Base-by-base conservation (phyloP, 2,797 vertebrate species). In the Chlorospingus semifuscus region DNA sequence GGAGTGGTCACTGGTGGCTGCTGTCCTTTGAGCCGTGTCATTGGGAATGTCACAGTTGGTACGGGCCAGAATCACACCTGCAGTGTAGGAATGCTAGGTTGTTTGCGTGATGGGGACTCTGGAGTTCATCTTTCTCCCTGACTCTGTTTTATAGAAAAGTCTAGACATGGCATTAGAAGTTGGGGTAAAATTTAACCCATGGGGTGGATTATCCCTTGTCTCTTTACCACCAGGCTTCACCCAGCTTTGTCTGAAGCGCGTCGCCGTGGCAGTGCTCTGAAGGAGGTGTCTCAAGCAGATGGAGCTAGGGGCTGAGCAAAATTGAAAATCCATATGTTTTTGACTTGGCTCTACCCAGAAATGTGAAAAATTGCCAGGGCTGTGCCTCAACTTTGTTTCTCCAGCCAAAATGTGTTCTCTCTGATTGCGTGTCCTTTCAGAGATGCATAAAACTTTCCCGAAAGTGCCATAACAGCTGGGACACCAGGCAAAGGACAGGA, bases 21-120 rank as follows among this genome's bases (percentile, higher is more conserved):
- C 36, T 71, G 57, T 61, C 26, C 61, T 90, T 66, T 52, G 61
- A 55, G 42, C 46, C 3, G 0, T 2, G 4, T 46, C 15, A 9
- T 19, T 6, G 4, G 69, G 46, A 84, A 32, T 0, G 1, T 11
- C 0, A 0, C 21, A 6, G 16, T 21, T 72, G 47, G 4, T 26
- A 4, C 2, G 30, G 60, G 37, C 36, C 39, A 83, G 66, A 83
- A 55, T 63, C 30, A 14, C 37, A 49, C 39, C 22, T 53, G 18
- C 6, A 4, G 30, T 4, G 19, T 53, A 36, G 19, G 26, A 74
- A 41, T 32, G 15, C 41, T 50, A 6, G 12, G 15, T 30, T 55
- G 15, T 70, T 72, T 20, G n/a, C 15, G 30, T 1, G 1, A 6
- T 32, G 5, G 4, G 42, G 21, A 11, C 66, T 84, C 82, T 77